Evolutionary conservation across 92 coral and sea anemone genomes (phyloP).

Genomic region (Porites cylindrica): DNA sequence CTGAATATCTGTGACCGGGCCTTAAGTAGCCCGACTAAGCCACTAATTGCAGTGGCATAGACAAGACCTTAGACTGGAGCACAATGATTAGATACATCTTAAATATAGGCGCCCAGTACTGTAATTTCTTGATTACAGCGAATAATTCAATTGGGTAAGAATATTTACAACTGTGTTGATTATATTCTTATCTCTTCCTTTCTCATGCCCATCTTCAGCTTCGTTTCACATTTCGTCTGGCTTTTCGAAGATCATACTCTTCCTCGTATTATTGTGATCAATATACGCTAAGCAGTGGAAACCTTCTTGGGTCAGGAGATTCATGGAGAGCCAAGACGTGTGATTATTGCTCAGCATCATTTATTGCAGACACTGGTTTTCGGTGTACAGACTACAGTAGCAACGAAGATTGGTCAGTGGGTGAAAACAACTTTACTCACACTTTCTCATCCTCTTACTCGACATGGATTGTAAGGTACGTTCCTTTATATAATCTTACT

Average conservation of each 20-base stretch:
- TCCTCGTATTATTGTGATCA: conserved; percentile 19
- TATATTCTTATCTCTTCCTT: too few relatives aligned
- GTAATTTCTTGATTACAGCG: too few relatives aligned
- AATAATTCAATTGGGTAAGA: too few relatives aligned
- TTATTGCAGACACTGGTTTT: conserved; percentile 30
- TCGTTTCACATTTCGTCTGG: conserved; percentile 48
- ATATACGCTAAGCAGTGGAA: not conserved
- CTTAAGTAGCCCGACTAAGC: too few relatives aligned
- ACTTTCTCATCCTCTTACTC: not conserved
- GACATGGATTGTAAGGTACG: too few relatives aligned
- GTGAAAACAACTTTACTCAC: conserved; percentile 45
- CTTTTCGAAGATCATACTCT: conserved; percentile 38
- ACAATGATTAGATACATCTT: too few relatives aligned
- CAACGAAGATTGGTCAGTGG: conserved; percentile 55
- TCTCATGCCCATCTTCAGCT: not conserved
- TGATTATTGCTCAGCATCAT: not conserved
- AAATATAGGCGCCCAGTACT: too few relatives aligned
- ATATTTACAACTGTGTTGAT: too few relatives aligned
- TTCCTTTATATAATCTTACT: not conserved
- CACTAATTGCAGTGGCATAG: too few relatives aligned
- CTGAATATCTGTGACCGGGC: too few relatives aligned
- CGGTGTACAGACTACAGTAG: conserved; percentile 48
- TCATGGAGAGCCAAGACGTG: conserved; percentile 8
- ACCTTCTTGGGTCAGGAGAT: conserved; percentile 36
- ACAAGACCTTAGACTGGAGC: too few relatives aligned